A percentile compares a stretch with the other conserved stretches of the same genome.
These are phyloP conservation scores for Bambusicola thoracicus DNA, from an alignment of 2,113 vertebrate genomes.

Conservation along the genomic window DNA sequence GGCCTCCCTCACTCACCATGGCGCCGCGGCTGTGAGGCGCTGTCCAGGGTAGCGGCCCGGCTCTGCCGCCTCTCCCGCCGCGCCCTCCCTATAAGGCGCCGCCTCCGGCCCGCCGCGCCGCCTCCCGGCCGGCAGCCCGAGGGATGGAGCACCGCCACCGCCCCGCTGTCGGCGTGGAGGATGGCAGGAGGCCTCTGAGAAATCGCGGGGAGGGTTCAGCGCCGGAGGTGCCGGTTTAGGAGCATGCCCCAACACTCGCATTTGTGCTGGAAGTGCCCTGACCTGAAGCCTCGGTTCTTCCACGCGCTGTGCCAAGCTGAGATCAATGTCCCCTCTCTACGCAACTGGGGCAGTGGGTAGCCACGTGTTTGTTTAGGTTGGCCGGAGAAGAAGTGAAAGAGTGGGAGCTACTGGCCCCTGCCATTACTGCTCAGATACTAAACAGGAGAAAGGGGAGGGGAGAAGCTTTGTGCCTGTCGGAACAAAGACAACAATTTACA, in stretches of 20 bases:
- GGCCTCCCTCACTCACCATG: constrained; percentile 29
- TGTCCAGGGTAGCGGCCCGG: constrained; percentile 73
- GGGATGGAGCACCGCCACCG: too few relatives aligned
- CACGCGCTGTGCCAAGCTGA: rapidly evolving
- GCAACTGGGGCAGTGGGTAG: background rate
- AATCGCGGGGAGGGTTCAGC: background rate
- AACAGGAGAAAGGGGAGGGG: background rate
- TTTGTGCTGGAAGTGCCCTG: background rate
- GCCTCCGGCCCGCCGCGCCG: background rate
- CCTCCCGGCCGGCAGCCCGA: background rate
- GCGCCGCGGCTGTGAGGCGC: background rate
- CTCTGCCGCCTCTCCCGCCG: background rate
- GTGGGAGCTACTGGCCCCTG: background rate
- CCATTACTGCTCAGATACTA: background rate
- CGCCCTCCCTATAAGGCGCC: constrained; percentile 3
- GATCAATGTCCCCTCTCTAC: rapidly evolving
- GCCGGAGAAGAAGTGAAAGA: background rate
- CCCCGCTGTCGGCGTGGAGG: too few relatives aligned
- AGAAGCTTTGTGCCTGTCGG: background rate
- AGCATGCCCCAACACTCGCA: background rate
- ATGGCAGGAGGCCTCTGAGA: background rate
- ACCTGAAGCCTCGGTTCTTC: background rate
- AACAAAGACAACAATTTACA: background rate
- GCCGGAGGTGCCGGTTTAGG: rapidly evolving
- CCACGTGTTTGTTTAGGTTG: background rate